These are phyloP conservation scores for Oceanodroma tethys DNA, from an alignment of 2,113 vertebrate genomes.

Conservation along the genomic window DNA sequence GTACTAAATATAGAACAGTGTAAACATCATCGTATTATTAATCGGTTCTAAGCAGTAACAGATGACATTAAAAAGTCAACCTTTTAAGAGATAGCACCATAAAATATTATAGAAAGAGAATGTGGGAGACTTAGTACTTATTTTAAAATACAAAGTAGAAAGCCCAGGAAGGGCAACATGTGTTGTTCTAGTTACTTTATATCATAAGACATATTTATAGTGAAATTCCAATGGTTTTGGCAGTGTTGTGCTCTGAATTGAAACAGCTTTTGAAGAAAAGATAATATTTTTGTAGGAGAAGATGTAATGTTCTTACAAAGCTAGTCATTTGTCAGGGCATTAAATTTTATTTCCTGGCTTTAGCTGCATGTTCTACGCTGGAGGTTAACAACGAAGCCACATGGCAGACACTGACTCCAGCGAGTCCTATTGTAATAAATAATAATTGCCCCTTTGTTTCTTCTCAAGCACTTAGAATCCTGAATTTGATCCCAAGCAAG, in stretches of 20 bases:
- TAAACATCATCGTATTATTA: background rate
- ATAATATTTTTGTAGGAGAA: background rate
- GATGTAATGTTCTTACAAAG: background rate
- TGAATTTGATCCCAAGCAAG: background rate
- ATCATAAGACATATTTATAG: background rate
- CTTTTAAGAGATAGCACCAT: background rate
- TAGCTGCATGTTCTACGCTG: background rate
- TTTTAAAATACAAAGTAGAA: background rate
- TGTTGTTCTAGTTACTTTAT: background rate
- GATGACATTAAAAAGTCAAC: background rate
- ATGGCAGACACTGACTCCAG: background rate
- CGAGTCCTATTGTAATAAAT: background rate
- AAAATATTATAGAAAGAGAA: background rate
- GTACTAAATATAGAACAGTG: background rate
- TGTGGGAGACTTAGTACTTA: background rate
- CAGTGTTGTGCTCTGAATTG: background rate
- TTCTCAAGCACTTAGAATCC: background rate
- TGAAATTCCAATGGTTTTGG: constrained; percentile 9
- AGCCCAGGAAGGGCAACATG: background rate
- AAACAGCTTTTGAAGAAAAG: constrained; percentile 30
- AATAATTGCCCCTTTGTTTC: background rate
- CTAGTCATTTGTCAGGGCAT: background rate
- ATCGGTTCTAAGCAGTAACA: background rate
- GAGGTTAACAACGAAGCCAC: background rate
- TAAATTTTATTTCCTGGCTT: constrained; percentile 32